Conservation (phyloP, 2,797 vertebrate species). For the Urophycis tenuis region DNA sequence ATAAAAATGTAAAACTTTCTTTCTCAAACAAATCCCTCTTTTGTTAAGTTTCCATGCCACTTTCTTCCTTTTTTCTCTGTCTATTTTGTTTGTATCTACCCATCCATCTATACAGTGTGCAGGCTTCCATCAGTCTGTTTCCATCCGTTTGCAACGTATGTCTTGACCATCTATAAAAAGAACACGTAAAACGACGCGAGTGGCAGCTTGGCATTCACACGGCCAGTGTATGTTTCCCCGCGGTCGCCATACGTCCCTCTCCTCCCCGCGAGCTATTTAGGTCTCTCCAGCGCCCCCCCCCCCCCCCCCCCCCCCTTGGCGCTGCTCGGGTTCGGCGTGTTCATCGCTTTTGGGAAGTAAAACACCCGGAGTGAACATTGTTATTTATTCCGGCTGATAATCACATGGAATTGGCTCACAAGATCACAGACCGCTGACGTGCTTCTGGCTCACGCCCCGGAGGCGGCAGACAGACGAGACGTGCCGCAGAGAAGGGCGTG, state of each 20-base stretch:
- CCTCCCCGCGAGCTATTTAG: background rate
- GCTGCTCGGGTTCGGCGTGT: background rate
- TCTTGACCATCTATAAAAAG: background rate
- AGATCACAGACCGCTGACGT: background rate
- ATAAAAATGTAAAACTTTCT: background rate
- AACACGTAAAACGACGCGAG: background rate
- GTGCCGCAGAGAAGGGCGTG: background rate
- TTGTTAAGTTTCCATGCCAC: background rate
- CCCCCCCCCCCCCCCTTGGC: too few species aligned
- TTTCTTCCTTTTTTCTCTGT: background rate
- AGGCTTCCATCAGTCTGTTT: background rate
- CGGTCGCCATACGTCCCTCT: background rate
- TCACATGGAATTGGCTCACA: background rate
- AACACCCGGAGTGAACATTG: background rate
- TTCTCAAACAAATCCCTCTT: background rate
- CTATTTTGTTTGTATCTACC: background rate
- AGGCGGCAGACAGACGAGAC: slow-evolving; percentile 29
- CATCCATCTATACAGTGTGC: too few species aligned
- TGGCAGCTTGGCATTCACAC: background rate
- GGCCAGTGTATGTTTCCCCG: background rate
- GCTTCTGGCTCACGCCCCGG: slow-evolving; percentile 26
- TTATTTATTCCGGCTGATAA: background rate
- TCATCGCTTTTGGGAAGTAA: background rate
- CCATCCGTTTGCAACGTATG: background rate
- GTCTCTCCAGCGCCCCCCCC: background rate